Percentiles rank a stretch among this genome's conserved stretches.
These are phyloP conservation scores for Nezara viridula DNA, from an alignment of 2,888 invertebrate genomes.

Conservation along the genomic window DNA sequence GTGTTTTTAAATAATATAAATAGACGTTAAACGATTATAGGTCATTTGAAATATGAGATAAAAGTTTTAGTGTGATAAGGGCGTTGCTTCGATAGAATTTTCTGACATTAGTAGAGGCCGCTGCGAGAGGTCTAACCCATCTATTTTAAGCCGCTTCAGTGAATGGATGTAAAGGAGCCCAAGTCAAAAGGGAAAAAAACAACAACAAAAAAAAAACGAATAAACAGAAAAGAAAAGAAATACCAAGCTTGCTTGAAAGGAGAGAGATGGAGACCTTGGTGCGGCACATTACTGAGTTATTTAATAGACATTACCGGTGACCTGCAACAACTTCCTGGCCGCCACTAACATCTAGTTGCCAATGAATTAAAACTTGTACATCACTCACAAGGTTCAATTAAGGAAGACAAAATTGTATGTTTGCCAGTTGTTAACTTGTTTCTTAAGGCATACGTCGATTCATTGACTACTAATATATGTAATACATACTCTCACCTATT, in stretches of 20 bases:
- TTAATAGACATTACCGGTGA: background rate
- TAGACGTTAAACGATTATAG: background rate
- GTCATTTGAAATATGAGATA: background rate
- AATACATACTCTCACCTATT: too few species aligned
- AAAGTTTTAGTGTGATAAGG: background rate
- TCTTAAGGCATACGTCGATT: background rate
- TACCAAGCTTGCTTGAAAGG: background rate
- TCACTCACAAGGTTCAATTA: background rate
- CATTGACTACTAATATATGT: too few species aligned
- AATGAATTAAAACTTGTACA: background rate
- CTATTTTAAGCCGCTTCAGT: background rate
- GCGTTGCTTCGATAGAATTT: background rate
- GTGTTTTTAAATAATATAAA: too few species aligned
- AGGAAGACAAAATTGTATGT: background rate
- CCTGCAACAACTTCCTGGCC: background rate
- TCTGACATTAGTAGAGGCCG: background rate
- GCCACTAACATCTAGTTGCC: background rate
- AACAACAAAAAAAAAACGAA: background rate
- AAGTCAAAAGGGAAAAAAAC: background rate
- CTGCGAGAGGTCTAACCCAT: background rate
- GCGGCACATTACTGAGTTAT: background rate
- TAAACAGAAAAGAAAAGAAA: background rate
- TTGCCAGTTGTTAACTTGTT: background rate
- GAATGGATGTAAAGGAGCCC: conserved; percentile 18
- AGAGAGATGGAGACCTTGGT: background rate